These are phyloP conservation scores for Drusus annulatus DNA, from an alignment of 1,140 invertebrate species.

Conservation along the genomic window DNA sequence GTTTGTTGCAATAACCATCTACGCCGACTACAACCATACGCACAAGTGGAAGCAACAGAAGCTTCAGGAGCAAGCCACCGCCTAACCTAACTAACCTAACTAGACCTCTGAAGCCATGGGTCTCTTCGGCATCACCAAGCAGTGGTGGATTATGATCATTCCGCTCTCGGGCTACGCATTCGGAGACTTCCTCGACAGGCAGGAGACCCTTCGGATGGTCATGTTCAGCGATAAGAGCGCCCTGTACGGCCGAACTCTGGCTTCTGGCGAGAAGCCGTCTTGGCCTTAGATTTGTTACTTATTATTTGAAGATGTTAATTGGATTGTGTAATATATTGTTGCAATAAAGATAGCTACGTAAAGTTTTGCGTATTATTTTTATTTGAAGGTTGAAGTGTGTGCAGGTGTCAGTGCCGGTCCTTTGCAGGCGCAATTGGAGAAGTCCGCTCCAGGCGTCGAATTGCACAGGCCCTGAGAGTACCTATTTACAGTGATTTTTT, in stretches of 20 bases:
- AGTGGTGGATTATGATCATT: conserved; percentile 68
- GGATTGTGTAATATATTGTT: too few species aligned
- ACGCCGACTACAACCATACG: conserved; percentile 79
- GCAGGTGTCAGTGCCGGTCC: too few species aligned
- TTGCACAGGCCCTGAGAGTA: too few species aligned
- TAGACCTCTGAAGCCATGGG: conserved; percentile 63
- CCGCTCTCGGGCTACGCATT: conserved; percentile 73
- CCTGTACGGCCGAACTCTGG: conserved; percentile 77
- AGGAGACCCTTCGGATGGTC: conserved; percentile 79
- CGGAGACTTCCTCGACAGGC: conserved; percentile 77
- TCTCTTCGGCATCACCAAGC: conserved; percentile 70
- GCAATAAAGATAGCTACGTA: too few species aligned
- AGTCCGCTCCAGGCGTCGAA: too few species aligned
- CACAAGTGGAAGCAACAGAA: conserved; percentile 76
- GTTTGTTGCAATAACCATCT: conserved; percentile 73
- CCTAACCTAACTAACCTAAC: neutral
- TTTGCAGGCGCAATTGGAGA: too few species aligned
- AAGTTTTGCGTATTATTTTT: too few species aligned
- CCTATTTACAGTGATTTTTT: too few species aligned
- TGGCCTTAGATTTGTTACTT: conserved; percentile 71
- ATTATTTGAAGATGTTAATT: too few species aligned
- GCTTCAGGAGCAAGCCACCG: conserved; percentile 56
- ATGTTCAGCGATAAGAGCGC: conserved; percentile 84
- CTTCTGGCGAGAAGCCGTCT: conserved; percentile 78
- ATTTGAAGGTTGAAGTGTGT: too few species aligned